Conservation (phyloP, 92 coral and sea anemone genomes). For the Palythoa grandis region DNA sequence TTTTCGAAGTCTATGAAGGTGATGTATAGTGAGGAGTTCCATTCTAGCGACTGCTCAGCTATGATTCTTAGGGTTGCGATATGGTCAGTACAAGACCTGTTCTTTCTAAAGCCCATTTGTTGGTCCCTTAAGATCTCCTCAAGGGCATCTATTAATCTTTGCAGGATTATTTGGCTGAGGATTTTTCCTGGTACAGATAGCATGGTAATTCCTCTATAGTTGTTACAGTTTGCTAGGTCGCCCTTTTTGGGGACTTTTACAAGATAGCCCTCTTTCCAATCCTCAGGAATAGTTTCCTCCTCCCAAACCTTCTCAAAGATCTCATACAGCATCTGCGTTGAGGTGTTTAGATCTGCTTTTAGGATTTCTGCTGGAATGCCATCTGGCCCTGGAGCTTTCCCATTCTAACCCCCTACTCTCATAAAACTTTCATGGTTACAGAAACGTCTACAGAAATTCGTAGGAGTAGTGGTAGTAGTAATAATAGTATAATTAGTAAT, state of each 20-base stretch:
- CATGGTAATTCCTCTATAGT: constrained; percentile 38
- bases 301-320: constrained; percentile 46
- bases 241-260: constrained; percentile 48
- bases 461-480: background rate
- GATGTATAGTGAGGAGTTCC: too few relatives aligned
- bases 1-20: too few relatives aligned
- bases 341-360: constrained; percentile 37
- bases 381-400: too few relatives aligned
- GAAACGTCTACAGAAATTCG: background rate
- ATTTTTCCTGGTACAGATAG: constrained; percentile 34
- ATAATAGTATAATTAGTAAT: background rate
- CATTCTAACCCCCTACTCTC: background rate
- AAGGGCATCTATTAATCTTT: constrained; percentile 22
- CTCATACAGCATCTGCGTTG: constrained; percentile 35
- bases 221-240: constrained; percentile 37
- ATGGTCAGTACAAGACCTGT: constrained; percentile 20
- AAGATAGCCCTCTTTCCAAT: constrained; percentile 49
- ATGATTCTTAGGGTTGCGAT: constrained; percentile 28
- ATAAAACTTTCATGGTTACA: too few relatives aligned
- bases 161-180: constrained; percentile 26
- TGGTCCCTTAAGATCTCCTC: constrained; percentile 26
- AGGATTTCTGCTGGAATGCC: constrained; percentile 36
- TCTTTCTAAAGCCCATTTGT: constrained; percentile 31
- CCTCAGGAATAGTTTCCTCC: constrained; percentile 39
- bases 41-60: background rate